Percentiles rank a stretch among this genome's conserved stretches.
These are phyloP conservation scores for Bilobella aurantiaca DNA, from an alignment of 1,140 invertebrate genomes.

Conservation along the genomic window DNA sequence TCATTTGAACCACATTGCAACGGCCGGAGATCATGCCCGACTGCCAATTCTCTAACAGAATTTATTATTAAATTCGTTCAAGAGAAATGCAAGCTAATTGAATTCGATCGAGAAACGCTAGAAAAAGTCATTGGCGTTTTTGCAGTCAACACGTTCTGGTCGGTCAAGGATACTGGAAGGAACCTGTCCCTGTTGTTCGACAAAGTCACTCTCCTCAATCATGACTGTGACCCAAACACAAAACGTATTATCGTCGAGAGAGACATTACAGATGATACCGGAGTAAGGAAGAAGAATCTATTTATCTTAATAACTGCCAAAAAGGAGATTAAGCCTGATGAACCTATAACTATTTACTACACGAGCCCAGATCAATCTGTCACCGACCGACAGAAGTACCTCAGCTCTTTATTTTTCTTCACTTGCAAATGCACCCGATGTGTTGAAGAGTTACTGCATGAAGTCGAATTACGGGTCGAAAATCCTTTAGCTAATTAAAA, in stretches of 20 bases:
- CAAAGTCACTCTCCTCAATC: constrained; percentile 15
- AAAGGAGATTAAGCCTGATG: not conserved
- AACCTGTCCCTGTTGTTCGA: constrained; percentile 13
- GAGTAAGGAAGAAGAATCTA: not conserved
- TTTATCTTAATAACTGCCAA: not conserved
- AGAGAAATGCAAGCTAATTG: constrained; percentile 14
- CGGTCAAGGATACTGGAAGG: constrained; percentile 8
- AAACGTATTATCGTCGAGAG: constrained; percentile 7
- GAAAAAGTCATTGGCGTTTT: constrained; percentile 16
- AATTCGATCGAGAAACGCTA: constrained; percentile 11
- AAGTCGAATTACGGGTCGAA: too few species aligned
- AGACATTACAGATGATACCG: not conserved
- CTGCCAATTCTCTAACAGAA: not conserved
- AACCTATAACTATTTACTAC: constrained; percentile 2
- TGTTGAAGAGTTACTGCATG: too few species aligned
- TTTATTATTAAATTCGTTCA: constrained; percentile 14
- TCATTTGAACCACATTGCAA: constrained; percentile 15
- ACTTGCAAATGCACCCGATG: not conserved
- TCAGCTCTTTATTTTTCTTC: not conserved
- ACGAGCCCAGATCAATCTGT: not conserved
- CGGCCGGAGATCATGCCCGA: not conserved
- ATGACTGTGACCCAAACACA: constrained; percentile 31
- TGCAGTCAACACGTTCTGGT: constrained; percentile 22
- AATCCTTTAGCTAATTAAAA: too few species aligned
- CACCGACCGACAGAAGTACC: not conserved